Evolutionary conservation across 2,888 invertebrate species (phyloP), one percentile per base, ranked within the genome.

Genomic region (Gandaritis pyraliata): DNA sequence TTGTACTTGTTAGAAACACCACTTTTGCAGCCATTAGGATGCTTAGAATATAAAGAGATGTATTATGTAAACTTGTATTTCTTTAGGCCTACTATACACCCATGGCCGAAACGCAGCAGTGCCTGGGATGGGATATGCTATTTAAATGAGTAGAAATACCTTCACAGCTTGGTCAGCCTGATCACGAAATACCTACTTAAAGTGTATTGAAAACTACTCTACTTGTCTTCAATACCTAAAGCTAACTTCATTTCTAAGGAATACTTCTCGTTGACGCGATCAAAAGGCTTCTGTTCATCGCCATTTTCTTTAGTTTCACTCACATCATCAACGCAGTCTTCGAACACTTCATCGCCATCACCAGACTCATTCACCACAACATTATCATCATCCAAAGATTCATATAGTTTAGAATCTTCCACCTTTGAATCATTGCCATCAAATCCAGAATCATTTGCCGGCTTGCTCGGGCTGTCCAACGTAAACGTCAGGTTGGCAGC

Each of bases 181-280:
- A 5, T n/a, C n/a, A n/a, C n/a, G n/a, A n/a, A n/a, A n/a, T 23
- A 23, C 23, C 23, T 23, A 33, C 10, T 29, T 29, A 29, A 29
- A 29, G 6, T 33, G 33, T 10, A 46, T 12, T 16, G 45, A 23
- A 43, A 53, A 53, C 30, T 50, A 50, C 45, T 43, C 53, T 74
- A 74, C 33, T 68, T 63, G 16, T 66, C 68, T 43, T 80, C 82
- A 68, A 84, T 80, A 3, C 83, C 86, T 71, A 88, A 74, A 51
- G 86, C 87, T 50, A 88, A 61, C 68, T 90, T 89, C 92, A 92
- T 92, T 76, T 92, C 92, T 47, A 92, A 68, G 4, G 90, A 86
- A 68, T 86, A 87, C 57, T 80, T 87, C 67, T 86, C 86, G 43
- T 80, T 82, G 1, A 81, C 75, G 8, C 81, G 74, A 65, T 79